These are phyloP conservation scores for Hyperoplus immaculatus DNA, from an alignment of 2,797 vertebrate species.

Conservation along the genomic window DNA sequence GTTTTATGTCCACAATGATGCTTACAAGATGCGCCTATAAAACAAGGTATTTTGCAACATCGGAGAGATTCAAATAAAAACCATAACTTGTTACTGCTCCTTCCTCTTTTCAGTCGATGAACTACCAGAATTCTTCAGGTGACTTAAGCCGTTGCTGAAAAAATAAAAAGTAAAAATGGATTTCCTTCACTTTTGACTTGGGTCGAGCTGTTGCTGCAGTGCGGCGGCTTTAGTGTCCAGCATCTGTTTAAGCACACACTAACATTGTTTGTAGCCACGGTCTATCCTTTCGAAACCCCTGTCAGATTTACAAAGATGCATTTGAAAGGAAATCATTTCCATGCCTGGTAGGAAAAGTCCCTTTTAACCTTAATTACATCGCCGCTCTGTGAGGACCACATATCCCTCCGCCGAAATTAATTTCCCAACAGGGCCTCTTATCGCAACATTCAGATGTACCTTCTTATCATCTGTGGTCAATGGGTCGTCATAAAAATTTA, in stretches of 20 bases:
- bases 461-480: slow-evolving; percentile 69
- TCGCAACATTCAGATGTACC: slow-evolving; percentile 67
- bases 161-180: neutral
- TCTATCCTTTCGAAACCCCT: neutral
- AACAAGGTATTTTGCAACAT: slow-evolving; percentile 17
- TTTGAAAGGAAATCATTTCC: slow-evolving; percentile 68
- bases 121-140: slow-evolving; percentile 45
- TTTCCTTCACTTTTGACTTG: slow-evolving; percentile 28
- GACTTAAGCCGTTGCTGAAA: slow-evolving; percentile 33
- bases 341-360: slow-evolving; percentile 55
- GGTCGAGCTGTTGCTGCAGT: neutral
- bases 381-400: slow-evolving; percentile 58
- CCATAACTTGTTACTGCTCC: slow-evolving; percentile 1
- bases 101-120: slow-evolving; percentile 25
- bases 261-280: slow-evolving; percentile 14
- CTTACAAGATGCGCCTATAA: slow-evolving; percentile 23
- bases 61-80: slow-evolving; percentile 27
- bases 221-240: slow-evolving; percentile 19
- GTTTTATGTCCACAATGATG: slow-evolving; percentile 20
- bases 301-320: slow-evolving; percentile 53
- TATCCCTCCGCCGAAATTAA: slow-evolving; percentile 69
- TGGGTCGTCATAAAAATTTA: slow-evolving; percentile 48
- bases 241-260: slow-evolving; percentile 7
- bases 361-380: slow-evolving; percentile 76
- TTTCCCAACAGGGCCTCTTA: slow-evolving; percentile 69